A percentile compares a stretch with the other conserved stretches of the same genome.
phyloP scores from a whole-genome alignment of 2,797 vertebrate species.

The Ataeniobius toweri region DNA sequence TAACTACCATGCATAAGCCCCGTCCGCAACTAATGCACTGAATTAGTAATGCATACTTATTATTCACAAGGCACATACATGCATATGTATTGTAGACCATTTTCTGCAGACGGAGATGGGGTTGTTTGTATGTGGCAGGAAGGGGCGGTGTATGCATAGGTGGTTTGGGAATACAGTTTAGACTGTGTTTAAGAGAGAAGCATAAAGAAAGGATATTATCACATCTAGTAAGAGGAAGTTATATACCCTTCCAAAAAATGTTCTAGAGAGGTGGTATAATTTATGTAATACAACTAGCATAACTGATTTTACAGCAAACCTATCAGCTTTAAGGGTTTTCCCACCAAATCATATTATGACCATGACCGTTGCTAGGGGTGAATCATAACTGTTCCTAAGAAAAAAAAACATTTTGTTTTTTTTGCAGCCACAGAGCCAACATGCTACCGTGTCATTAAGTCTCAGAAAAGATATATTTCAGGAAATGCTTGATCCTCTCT shows the following conservation, averaged over 20 bases:
- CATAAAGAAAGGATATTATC: conserved; percentile 12
- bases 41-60: conserved; percentile 35
- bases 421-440: not conserved
- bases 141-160: conserved; percentile 1
- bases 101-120: conserved; percentile 30
- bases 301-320: not conserved
- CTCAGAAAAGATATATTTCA: not conserved
- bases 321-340: not conserved
- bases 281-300: not conserved
- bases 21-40: conserved; percentile 34
- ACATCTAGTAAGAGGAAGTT: not conserved
- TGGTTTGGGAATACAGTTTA: not conserved
- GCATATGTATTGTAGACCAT: conserved; percentile 24
- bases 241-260: not conserved
- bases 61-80: conserved; percentile 28
- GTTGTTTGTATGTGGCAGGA: conserved; percentile 4
- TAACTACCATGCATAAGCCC: conserved; percentile 29
- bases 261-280: not conserved
- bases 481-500: not conserved
- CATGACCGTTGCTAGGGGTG: not conserved
- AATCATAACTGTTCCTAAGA: not conserved
- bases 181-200: conserved; percentile 4
- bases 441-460: not conserved
- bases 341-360: not conserved
- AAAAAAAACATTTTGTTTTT: not conserved